A percentile compares a stretch with the other conserved stretches of the same genome.
These are phyloP conservation scores for Dallia pectoralis DNA, from an alignment of 2,797 vertebrate species.

Conservation along the genomic window DNA sequence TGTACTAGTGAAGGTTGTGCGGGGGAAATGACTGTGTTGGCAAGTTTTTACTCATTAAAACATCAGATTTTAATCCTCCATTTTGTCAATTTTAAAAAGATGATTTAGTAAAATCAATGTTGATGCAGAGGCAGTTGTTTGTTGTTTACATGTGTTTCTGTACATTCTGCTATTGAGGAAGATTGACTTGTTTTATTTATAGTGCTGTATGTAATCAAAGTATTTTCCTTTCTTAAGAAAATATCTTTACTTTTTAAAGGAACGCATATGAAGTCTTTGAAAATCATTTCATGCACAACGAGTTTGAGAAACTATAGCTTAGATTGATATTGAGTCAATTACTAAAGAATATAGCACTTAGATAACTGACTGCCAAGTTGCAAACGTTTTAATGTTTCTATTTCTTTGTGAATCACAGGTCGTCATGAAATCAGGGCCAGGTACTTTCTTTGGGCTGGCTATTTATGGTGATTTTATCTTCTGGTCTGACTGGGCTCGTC, in stretches of 20 bases:
- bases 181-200: not conserved
- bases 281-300: not conserved
- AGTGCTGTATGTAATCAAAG: not conserved
- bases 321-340: not conserved
- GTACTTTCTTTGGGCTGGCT: constrained; percentile 93
- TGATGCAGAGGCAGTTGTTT: too few species aligned
- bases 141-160: not conserved
- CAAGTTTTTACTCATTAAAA: too few species aligned
- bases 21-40: too few species aligned
- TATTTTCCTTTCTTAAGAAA: not conserved
- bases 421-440: constrained; percentile 91
- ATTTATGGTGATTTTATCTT: constrained; percentile 94
- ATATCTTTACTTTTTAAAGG: not conserved
- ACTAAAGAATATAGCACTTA: not conserved
- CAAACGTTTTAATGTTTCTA: not conserved
- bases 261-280: not conserved
- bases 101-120: too few species aligned
- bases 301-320: not conserved
- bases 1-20: too few species aligned
- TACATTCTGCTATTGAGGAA: not conserved
- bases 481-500: constrained; percentile 95
- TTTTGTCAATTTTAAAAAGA: too few species aligned
- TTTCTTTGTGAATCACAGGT: constrained; percentile 72
- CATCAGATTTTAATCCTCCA: too few species aligned
- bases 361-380: too few species aligned